Evolutionary conservation across 2,888 invertebrate genomes (phyloP).

Genomic region (Theretra japonica): DNA sequence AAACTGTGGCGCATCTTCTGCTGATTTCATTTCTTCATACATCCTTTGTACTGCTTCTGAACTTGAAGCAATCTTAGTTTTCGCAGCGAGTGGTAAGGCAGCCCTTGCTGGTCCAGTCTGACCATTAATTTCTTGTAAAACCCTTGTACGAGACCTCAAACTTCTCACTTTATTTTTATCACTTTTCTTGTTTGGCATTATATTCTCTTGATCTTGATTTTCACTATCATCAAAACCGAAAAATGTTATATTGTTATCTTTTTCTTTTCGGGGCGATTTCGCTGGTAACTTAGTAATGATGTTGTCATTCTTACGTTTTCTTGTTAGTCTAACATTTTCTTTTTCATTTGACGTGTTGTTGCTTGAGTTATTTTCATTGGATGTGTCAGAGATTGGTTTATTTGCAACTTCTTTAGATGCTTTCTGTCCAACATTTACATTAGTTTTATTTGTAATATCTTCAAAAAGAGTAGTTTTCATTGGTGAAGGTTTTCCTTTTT

Average conservation of each 20-base stretch:
- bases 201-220: slow-evolving; percentile 68
- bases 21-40: slow-evolving; percentile 63
- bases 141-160: slow-evolving; percentile 57
- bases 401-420: slow-evolving; percentile 44
- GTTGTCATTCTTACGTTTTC: slow-evolving; percentile 47
- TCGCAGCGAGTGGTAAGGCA: slow-evolving; percentile 56
- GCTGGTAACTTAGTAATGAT: slow-evolving; percentile 40
- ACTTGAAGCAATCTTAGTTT: slow-evolving; percentile 55
- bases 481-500: slow-evolving; percentile 59
- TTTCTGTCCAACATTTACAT: slow-evolving; percentile 34
- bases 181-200: slow-evolving; percentile 62
- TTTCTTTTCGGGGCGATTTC: slow-evolving; percentile 47
- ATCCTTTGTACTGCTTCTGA: slow-evolving; percentile 60
- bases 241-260: slow-evolving; percentile 62
- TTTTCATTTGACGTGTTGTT: slow-evolving; percentile 47
- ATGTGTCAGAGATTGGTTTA: slow-evolving; percentile 30
- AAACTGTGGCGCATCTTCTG: slow-evolving; percentile 62
- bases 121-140: slow-evolving; percentile 67
- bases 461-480: slow-evolving; percentile 60
- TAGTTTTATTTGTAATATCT: slow-evolving; percentile 43
- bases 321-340: slow-evolving; percentile 45
- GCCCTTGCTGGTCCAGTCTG: slow-evolving; percentile 61
- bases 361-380: slow-evolving; percentile 36
- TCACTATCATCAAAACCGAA: slow-evolving; percentile 81
- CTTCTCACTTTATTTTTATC: slow-evolving; percentile 50